Evolutionary conservation across 1,140 invertebrate species (phyloP), one percentile per base, ranked within the genome.

Genomic region (Stegodyphus mimosarum): DNA sequence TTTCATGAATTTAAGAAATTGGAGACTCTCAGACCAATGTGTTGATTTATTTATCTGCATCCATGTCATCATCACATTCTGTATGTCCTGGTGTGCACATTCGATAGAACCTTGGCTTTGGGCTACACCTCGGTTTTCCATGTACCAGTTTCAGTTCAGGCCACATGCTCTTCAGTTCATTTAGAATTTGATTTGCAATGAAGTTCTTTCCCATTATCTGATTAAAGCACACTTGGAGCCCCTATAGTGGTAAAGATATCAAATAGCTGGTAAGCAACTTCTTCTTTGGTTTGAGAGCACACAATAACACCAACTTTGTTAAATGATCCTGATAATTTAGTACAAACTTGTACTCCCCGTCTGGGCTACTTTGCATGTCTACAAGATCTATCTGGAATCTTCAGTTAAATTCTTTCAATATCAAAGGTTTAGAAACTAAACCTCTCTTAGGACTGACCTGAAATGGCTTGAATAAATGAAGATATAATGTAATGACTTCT

Each of bases 1-100:
- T 77, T 83, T 87, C 71, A 81, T 72, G 51, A 51, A 81, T 50
- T 70, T 33, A 50, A 81, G 6, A 33, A 74, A 79, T 74, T n/a
- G n/a, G 5, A 66, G 77, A 7, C 64, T 53, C 60, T 74, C 51
- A 7, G 60, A 6, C 73, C 73, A 81, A 64, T 83, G 55, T 15
- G 3, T 52, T 33, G 33, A 33, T 48, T 86, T 70, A 10, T 83
- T 83, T 15, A 18, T 83, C 66, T 75, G 10, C 70, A 79, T 80
- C 51, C 71, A 67, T 71, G 50, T 64, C 6, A 50, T 66, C n/a
- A 67, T 13, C 55, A 76, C 77, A 77, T 75, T 85, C 55, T 74
- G 33, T 66, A 79, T 51, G 69, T 67, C 71, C 53, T 76, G 80
- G 33, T 75, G 77, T n/a, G 60, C 33, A 33, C 48, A 33, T 71